phyloP scores from a whole-genome alignment of 2,797 vertebrate species.

The Sciaenops ocellatus region DNA sequence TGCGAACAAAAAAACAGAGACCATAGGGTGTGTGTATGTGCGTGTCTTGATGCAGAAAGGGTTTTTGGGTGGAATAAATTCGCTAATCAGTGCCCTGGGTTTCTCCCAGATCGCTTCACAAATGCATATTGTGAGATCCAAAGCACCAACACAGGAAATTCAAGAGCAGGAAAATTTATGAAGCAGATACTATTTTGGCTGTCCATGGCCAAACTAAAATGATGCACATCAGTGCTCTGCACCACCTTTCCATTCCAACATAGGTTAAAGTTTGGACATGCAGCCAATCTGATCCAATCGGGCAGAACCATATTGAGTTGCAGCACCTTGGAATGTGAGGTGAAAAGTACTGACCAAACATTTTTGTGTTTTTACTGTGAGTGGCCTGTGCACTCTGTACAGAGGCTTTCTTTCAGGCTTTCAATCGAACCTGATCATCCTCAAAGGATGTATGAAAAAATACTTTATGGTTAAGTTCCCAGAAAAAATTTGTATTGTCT shows the following conservation, averaged over 20 bases:
- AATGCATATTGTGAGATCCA: constrained; percentile 60
- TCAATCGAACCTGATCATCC: constrained; percentile 35
- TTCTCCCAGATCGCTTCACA: constrained; percentile 56
- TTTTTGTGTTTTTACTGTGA: constrained; percentile 49
- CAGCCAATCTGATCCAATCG: constrained; percentile 37
- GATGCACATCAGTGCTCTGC: constrained; percentile 24
- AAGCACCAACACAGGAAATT: constrained; percentile 37
- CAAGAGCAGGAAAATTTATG: constrained; percentile 53
- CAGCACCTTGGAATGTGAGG: constrained; percentile 49
- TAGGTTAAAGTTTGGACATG: constrained; percentile 47
- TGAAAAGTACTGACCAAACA: constrained; percentile 43
- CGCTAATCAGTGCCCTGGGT: constrained; percentile 60
- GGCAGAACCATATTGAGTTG: constrained; percentile 46
- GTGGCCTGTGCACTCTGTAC: constrained; percentile 14
- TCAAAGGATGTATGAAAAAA: constrained; percentile 55
- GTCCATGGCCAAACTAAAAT: constrained; percentile 25
- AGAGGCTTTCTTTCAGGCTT: constrained; percentile 36
- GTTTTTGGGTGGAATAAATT: constrained; percentile 57
- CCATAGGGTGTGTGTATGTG: constrained; percentile 32
- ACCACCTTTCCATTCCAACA: constrained; percentile 32
- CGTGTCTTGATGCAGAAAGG: constrained; percentile 28
- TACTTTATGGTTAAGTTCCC: constrained; percentile 47
- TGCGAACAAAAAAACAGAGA: constrained; percentile 57
- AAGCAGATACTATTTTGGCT: constrained; percentile 38
- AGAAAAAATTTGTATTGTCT: constrained; percentile 57